phyloP scores from a whole-genome alignment of 1,140 invertebrate genomes.

The Neelides sp. region DNA sequence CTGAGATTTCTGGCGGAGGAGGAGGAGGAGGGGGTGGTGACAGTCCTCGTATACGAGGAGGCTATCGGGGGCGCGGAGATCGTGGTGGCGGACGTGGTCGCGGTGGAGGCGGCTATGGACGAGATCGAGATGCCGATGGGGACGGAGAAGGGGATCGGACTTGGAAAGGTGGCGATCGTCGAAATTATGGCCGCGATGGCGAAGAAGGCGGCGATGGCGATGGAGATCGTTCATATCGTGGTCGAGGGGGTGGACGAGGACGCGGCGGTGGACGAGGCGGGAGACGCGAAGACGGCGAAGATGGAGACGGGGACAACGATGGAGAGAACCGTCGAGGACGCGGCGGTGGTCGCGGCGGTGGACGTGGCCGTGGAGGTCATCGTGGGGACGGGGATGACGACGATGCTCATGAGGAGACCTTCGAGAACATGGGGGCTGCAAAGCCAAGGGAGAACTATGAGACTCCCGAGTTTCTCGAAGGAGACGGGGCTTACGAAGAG shows the following conservation, averaged over 20 bases:
- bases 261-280: conserved; percentile 1
- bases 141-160: conserved; percentile 14
- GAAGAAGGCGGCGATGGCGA: conserved; percentile 9
- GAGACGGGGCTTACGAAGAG: conserved; percentile 42
- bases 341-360: background rate
- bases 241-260: conserved; percentile 24
- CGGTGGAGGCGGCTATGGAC: conserved; percentile 23
- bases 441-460: conserved; percentile 57
- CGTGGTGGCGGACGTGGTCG: conserved; percentile 5
- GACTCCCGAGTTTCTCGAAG: conserved; percentile 56
- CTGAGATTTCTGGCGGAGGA: background rate
- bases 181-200: background rate
- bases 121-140: conserved; percentile 12
- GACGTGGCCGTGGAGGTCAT: conserved; percentile 7
- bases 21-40: conserved; percentile 2
- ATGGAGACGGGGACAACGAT: conserved; percentile 33
- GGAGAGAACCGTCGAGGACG: conserved; percentile 25
- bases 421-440: conserved; percentile 33
- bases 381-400: conserved; percentile 6
- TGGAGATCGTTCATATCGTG: background rate
- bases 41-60: background rate
- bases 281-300: conserved; percentile 26
- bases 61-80: background rate
- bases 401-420: conserved; percentile 35
- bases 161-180: background rate